Conservation (phyloP, 2,113 vertebrate species). For the Mustela nigripes region DNA sequence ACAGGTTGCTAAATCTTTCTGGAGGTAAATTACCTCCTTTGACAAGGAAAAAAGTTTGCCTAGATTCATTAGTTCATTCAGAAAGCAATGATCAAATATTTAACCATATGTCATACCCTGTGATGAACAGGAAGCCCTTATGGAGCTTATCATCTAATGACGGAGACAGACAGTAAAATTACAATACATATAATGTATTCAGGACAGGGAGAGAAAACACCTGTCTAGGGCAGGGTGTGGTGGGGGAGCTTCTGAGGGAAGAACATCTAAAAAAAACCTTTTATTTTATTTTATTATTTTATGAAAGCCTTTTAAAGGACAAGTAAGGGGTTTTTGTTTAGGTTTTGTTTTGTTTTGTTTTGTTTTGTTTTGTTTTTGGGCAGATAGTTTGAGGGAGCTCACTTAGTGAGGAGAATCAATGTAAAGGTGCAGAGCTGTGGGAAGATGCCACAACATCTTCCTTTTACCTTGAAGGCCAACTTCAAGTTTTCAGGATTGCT, state of each 20-base stretch:
- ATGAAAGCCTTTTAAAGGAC: background rate
- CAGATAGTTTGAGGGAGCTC: background rate
- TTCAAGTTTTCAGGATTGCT: background rate
- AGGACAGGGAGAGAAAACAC: background rate
- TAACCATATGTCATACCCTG: background rate
- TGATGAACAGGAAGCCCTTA: background rate
- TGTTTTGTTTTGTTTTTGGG: background rate
- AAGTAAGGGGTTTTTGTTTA: background rate
- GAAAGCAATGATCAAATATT: background rate
- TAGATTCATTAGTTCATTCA: background rate
- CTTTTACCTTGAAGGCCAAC: too few species aligned
- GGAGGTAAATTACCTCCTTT: constrained; percentile 4
- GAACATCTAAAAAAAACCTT: background rate
- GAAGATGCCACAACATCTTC: too few species aligned
- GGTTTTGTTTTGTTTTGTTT: too few species aligned
- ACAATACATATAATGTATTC: background rate
- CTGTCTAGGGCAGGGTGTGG: background rate
- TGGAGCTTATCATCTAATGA: background rate
- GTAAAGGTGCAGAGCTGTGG: background rate
- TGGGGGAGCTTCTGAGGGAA: background rate
- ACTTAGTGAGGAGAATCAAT: background rate
- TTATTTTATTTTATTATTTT: background rate
- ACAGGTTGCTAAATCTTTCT: background rate
- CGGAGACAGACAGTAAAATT: background rate
- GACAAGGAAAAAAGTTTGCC: background rate